These are phyloP conservation scores for Branchipolynoe longqiensis DNA, from an alignment of 2,888 invertebrate species.

Conservation along the genomic window DNA sequence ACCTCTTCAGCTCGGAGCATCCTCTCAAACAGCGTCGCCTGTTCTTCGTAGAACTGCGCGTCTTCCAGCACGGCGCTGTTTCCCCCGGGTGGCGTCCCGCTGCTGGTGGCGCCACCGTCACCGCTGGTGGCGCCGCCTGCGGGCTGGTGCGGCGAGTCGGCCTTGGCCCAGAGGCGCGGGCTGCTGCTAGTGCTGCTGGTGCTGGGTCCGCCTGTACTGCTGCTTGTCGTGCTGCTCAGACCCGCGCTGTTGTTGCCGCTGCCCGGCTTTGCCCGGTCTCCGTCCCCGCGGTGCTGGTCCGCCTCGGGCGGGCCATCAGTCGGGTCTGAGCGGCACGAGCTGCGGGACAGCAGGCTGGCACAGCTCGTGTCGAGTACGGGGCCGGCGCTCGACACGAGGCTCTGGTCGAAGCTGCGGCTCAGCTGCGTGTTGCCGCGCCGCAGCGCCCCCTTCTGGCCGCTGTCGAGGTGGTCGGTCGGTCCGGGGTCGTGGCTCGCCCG, in stretches of 20 bases:
- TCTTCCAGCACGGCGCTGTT: constrained; percentile 61
- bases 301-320: neutral
- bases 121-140: constrained; percentile 37
- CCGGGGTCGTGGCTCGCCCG: constrained; percentile 15
- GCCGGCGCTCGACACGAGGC: neutral
- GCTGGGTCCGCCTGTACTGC: constrained; percentile 1
- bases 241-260: neutral
- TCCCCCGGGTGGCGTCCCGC: constrained; percentile 61
- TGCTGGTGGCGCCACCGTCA: constrained; percentile 59
- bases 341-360: neutral
- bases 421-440: neutral
- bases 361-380: neutral
- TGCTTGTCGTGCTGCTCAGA: neutral
- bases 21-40: constrained; percentile 75
- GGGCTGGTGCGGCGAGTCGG: neutral
- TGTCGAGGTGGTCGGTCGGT: neutral
- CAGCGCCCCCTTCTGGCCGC: constrained; percentile 3
- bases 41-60: constrained; percentile 69
- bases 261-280: constrained; percentile 5
- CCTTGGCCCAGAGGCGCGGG: constrained; percentile 20
- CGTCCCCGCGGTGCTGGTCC: neutral
- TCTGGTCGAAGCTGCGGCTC: constrained; percentile 44
- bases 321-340: neutral
- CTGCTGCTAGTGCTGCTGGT: constrained; percentile 60
- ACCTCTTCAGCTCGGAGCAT: constrained; percentile 79